Evolutionary conservation across 1,140 invertebrate genomes (phyloP), one percentile per base, ranked within the genome.

Genomic region (Euglossa dilemma): DNA sequence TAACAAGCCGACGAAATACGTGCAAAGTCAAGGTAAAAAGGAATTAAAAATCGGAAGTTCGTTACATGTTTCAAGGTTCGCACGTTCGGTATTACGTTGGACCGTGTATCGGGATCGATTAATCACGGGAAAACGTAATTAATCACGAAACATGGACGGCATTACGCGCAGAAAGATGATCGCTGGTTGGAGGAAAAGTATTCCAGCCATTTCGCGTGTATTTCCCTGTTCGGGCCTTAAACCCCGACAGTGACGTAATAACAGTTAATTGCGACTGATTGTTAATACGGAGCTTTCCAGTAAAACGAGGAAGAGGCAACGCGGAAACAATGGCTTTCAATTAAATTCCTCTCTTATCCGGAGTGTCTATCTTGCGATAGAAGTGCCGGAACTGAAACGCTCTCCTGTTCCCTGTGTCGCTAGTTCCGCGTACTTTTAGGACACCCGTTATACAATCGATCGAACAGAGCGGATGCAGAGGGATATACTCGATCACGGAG

Each of bases 321-420:
- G 52, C 71, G 72, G 72, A 81, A 81, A 81, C 80, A 81, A 81
- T 81, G 72, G 80, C 80, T 50, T 63, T 81, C 80, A 57, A 81
- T 81, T 67, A 75, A 81, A 81, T 81, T 81, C 80, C 80, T 66
- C 80, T 81, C 72, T 81, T 75, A 81, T 81, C 80, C 71, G 52
- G 25, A 81, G 61, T 81, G 80, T 81, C 80, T 75, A 81, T 81
- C 80, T 81, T 47, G 52, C 72, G 71, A 66, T 57, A 43, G 61
- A 81, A 81, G 43, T 81, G 71, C 79, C 80, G 72, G 80, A 81
- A 81, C 71, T 54, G 71, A 47, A 75, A 67, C 61, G n/a, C 25
- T 75, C n/a, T n/a, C 45, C 52, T 20, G 9, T 66, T 45, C 57
- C 71, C 2, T 45, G 45, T 23, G 25, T 54, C 14, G 8, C 6